Percentiles rank a stretch among this genome's conserved stretches.
Conservation (phyloP, 2,888 invertebrate species). For the Apotomis turbidana region DNA sequence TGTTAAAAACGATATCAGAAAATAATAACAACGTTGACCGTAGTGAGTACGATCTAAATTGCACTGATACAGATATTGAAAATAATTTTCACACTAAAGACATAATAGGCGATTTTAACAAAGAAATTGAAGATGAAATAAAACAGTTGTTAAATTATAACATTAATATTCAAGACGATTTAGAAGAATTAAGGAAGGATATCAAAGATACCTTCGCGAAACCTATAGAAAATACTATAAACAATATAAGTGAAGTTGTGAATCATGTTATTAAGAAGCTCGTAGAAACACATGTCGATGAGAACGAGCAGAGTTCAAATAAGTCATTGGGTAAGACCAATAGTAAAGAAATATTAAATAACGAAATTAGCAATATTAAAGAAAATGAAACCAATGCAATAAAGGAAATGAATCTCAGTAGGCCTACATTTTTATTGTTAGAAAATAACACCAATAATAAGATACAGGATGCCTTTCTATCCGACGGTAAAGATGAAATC, state of each 20-base stretch:
- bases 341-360: slow-evolving; percentile 48
- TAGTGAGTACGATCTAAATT: slow-evolving; percentile 61
- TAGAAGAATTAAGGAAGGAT: slow-evolving; percentile 77
- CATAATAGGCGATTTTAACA: slow-evolving; percentile 84
- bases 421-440: slow-evolving; percentile 77
- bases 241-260: slow-evolving; percentile 80
- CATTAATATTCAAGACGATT: slow-evolving; percentile 76
- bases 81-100: slow-evolving; percentile 77
- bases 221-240: slow-evolving; percentile 79
- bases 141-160: slow-evolving; percentile 78
- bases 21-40: slow-evolving; percentile 69
- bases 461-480: slow-evolving; percentile 84
- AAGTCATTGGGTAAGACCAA: slow-evolving; percentile 45
- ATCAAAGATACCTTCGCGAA: slow-evolving; percentile 79
- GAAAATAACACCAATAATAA: slow-evolving; percentile 71
- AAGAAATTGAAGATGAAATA: slow-evolving; percentile 85
- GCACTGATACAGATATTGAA: slow-evolving; percentile 73
- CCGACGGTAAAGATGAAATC: slow-evolving; percentile 84
- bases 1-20: slow-evolving; percentile 72
- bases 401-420: slow-evolving; percentile 74
- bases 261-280: slow-evolving; percentile 80
- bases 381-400: slow-evolving; percentile 72
- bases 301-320: slow-evolving; percentile 54
- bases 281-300: slow-evolving; percentile 70
- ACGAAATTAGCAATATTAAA: slow-evolving; percentile 60